Conservation (phyloP, 2,113 vertebrate genomes). For the Pycnonotus jocosus region DNA sequence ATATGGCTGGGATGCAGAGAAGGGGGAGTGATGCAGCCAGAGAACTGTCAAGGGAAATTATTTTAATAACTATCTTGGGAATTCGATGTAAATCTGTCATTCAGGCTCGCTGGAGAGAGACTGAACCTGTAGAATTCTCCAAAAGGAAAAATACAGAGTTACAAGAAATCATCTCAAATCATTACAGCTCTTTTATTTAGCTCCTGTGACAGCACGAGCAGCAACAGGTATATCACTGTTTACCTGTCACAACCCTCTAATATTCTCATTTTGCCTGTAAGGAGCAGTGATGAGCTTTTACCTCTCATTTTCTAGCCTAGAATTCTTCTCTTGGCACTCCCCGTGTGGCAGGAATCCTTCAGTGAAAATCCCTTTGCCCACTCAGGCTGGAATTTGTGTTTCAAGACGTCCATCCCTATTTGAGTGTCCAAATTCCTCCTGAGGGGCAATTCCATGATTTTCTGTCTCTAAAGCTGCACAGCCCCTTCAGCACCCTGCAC, state of each 20-base stretch:
- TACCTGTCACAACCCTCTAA: background rate
- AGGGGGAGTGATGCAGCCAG: conserved; percentile 15
- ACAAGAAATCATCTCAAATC: background rate
- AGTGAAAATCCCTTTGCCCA: background rate
- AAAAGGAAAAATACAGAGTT: background rate
- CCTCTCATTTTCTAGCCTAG: background rate
- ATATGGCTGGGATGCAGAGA: background rate
- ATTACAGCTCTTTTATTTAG: background rate
- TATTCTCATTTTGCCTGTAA: background rate
- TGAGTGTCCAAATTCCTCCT: rapidly evolving
- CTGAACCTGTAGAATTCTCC: background rate
- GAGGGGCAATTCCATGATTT: background rate
- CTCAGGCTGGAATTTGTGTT: rapidly evolving
- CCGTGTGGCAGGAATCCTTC: background rate
- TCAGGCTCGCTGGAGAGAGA: background rate
- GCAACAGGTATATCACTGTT: background rate
- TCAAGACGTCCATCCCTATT: rapidly evolving
- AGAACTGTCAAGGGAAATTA: conserved; percentile 41
- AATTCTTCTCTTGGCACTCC: background rate
- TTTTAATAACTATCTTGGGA: conserved; percentile 40
- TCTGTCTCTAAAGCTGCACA: background rate
- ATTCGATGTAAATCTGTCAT: conserved; percentile 13
- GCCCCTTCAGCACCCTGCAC: background rate
- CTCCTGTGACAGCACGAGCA: background rate
- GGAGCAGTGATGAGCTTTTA: background rate